Base-by-base conservation (phyloP, 2,888 invertebrate species). In the Metellina segmentata region DNA sequence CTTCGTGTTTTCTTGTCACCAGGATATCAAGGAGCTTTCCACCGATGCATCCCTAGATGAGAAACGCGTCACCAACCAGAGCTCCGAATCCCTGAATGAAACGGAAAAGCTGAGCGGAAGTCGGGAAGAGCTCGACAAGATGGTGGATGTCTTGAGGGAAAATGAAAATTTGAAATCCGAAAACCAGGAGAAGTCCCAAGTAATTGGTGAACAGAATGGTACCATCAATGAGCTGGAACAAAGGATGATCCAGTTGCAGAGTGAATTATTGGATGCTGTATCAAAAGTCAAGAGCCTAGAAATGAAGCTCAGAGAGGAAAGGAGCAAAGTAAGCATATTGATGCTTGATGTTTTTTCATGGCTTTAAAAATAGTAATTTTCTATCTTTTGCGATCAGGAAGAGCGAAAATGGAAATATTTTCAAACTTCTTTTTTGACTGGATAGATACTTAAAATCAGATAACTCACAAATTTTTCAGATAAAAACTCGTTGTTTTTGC, bases 251-350 rank as follows among this genome's bases (percentile, higher is more conserved):
- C 81, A 81, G n/a, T 34, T 86, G 20, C 69, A 81, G 69, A 72
- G 11, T 13, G 74, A 90, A 51, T 70, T 90, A 13, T 34, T 48
- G 9, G 81, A 82, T 6, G 70, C 90, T 75, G n/a, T 79, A 20
- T 53, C 81, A 51, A 90, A 90, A 19, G 19, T 81, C 1, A 75
- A 81, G n/a, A 9, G 52, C 13, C 72, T 78, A n/a, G 91, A 91
- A 72, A 61, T 51, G 16, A 34, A 78, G 48, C 48, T 52, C 75
- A 69, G 34, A 2, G 83, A 83, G 34, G 78, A 83, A 78, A 82
- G 71, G 75, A 49, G 70, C 77, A 48, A 81, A 82, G 90, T 90
- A 90, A 86, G 19, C 69, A 11, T 83, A 5, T 61, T 5, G 61
- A 6, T 61, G 6, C 11, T 61, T 61, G 6, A 61, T 61, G 61